A percentile compares a stretch with the other conserved stretches of the same genome.
Evolutionary conservation across 2,888 invertebrate genomes (phyloP).

Genomic region (Lamellibrachia columna): DNA sequence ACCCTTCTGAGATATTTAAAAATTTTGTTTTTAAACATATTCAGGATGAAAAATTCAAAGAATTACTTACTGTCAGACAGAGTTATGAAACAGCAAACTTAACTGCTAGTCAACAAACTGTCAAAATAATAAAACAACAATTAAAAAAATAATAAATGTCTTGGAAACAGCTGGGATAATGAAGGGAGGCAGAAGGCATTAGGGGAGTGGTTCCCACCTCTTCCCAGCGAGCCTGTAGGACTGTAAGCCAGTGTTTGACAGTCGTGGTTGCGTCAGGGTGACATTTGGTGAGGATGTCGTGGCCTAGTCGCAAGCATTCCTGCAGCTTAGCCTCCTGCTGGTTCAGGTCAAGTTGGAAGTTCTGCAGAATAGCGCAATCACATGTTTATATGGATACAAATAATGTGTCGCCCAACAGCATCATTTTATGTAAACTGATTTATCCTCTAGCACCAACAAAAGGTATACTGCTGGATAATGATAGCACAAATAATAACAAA

Average conservation of each 20-base stretch:
- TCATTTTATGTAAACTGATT: neutral
- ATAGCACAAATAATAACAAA: too few relatives aligned
- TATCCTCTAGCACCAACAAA: too few relatives aligned
- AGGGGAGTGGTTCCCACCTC: slow-evolving; percentile 49
- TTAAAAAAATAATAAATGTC: neutral
- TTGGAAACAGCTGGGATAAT: neutral
- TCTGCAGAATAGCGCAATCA: slow-evolving; percentile 23
- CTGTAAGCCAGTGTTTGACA: slow-evolving; percentile 98
- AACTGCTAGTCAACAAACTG: neutral
- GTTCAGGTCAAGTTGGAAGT: slow-evolving; percentile 76
- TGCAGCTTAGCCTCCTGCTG: slow-evolving; percentile 87
- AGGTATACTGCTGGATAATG: too few relatives aligned
- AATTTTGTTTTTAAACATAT: too few relatives aligned
- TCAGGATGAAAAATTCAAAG: neutral
- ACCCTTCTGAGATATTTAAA: too few relatives aligned
- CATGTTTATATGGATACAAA: neutral
- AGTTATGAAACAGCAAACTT: neutral
- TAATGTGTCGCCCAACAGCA: neutral
- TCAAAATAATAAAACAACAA: neutral
- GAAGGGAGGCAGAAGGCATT: neutral
- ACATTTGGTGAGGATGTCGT: slow-evolving; percentile 88
- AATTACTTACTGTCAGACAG: neutral
- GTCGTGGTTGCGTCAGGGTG: slow-evolving; percentile 97
- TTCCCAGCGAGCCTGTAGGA: slow-evolving; percentile 91
- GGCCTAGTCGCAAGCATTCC: slow-evolving; percentile 78